Base-by-base conservation (phyloP, 1,140 invertebrate genomes). In the Pomacea maculata region DNA sequence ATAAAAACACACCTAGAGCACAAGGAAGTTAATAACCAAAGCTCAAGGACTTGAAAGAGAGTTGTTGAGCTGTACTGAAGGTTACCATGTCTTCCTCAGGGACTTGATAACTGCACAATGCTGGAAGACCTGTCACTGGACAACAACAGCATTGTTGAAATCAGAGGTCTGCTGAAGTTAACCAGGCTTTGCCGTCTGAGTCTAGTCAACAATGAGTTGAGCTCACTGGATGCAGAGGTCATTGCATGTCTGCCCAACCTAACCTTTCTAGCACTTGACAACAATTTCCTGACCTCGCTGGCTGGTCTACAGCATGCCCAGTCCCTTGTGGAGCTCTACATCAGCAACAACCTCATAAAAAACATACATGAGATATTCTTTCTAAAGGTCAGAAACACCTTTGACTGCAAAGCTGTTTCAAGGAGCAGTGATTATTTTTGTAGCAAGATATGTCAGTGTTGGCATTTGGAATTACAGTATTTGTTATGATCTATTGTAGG, bases 111-210 rank as follows among this genome's bases (percentile, higher is more conserved):
- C 70, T 91, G 90, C 82, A 63, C 77, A 14, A 88, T 87, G 34
- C 82, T 92, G 52, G 86, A 89, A 80, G 90, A 92, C 9, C 92
- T 99, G 64, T 98, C 96, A 83, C 91, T 99, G 85, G 97, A 98
- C 92, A 95, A 96, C 85, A 99, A 99, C 92, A 94, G 94, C 90
- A 95, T 99, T 68, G 93, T 93, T 10, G 94, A 95, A 85, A 91
- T 99, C 7, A 96, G 96, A 71, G 95, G 97, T 0, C 94, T 99
- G 83, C 93, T 94, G 54, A 96, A 94, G 4, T 91, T 98, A 64
- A 94, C 93, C 84, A 95, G 94, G 86, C 93, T 99, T n/a, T 94
- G 96, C 34, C 96, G 96, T 0, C 95, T 98, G 77, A 96, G 97
- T 89, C 91, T 98, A 14, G 95, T 96, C 87, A 94, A 94, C 77